phyloP scores from a whole-genome alignment of 2,113 vertebrate genomes.

The Halichoeres trimaculatus region DNA sequence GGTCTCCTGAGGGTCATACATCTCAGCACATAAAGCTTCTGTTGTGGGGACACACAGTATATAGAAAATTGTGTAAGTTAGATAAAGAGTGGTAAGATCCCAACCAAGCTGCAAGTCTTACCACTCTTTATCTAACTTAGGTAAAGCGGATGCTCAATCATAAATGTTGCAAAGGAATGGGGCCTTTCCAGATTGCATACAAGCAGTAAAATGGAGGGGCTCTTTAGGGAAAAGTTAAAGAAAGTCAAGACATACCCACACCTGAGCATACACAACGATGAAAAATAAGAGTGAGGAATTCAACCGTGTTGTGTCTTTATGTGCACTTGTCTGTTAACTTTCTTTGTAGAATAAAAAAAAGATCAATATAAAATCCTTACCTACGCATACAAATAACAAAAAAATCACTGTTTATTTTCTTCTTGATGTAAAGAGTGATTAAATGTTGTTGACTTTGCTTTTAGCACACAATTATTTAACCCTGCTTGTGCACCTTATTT shows the following conservation, averaged over 20 bases:
- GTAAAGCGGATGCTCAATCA: constrained; percentile 67
- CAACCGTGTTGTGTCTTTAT: neutral
- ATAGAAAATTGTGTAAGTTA: constrained; percentile 34
- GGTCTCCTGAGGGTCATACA: constrained; percentile 38
- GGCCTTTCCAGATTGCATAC: constrained; percentile 24
- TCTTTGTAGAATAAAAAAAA: constrained; percentile 18
- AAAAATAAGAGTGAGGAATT: neutral
- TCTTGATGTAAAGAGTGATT: neutral
- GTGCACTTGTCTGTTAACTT: neutral
- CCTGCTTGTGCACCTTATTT: constrained; percentile 22
- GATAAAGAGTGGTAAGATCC: constrained; percentile 38
- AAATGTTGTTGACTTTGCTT: constrained; percentile 21
- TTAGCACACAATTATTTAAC: constrained; percentile 29
- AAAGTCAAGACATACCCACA: neutral
- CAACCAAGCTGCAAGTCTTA: no score
- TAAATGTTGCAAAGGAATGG: constrained; percentile 32
- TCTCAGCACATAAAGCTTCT: constrained; percentile 35
- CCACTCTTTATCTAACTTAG: no score
- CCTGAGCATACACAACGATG: neutral
- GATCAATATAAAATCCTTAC: constrained; percentile 36
- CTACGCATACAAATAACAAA: neutral
- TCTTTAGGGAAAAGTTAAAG: no score
- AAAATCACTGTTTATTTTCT: constrained; percentile 8
- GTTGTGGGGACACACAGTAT: constrained; percentile 23
- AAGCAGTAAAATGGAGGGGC: constrained; percentile 9